Conservation (phyloP, 2,113 vertebrate genomes). For the Orycteropus afer region DNA sequence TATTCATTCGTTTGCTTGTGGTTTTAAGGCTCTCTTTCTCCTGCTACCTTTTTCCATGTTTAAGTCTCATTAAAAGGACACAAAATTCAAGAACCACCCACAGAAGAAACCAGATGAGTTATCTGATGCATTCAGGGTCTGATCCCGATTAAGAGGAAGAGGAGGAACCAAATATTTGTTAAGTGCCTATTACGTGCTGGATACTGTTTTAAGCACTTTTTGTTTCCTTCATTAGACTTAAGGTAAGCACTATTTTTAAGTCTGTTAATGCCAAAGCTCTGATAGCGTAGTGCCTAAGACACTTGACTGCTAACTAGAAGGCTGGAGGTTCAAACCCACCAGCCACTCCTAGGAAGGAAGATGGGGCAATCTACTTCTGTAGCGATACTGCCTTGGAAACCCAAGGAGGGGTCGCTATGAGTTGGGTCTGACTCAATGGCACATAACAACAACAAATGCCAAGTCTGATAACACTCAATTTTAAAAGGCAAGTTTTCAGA, state of each 20-base stretch:
- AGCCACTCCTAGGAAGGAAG: too few species aligned
- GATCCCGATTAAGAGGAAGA: background rate
- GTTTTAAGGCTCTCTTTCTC: background rate
- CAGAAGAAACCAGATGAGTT: constrained; percentile 30
- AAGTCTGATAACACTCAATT: constrained; percentile 56
- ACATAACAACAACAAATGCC: too few species aligned
- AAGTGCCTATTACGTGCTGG: background rate
- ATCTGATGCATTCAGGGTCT: constrained; percentile 28
- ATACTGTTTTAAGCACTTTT: constrained; percentile 1
- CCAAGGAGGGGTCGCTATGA: too few species aligned
- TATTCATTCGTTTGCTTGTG: background rate
- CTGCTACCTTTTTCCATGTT: background rate
- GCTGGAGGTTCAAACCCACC: too few species aligned
- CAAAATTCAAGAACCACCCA: constrained; percentile 14
- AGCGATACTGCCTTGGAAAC: too few species aligned
- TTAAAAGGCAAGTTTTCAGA: constrained; percentile 59
- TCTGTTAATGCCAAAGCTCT: constrained; percentile 51
- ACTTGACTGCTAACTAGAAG: too few species aligned
- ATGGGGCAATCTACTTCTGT: too few species aligned
- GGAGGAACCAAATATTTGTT: background rate
- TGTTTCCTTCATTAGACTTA: constrained; percentile 31
- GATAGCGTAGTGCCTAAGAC: too few species aligned
- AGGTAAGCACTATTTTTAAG: constrained; percentile 31
- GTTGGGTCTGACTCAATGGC: too few species aligned
- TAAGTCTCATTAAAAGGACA: constrained; percentile 44